Percentiles rank a stretch among this genome's conserved stretches.
Evolutionary conservation across 2,113 vertebrate species (phyloP).

Genomic region (Silurus glanis): DNA sequence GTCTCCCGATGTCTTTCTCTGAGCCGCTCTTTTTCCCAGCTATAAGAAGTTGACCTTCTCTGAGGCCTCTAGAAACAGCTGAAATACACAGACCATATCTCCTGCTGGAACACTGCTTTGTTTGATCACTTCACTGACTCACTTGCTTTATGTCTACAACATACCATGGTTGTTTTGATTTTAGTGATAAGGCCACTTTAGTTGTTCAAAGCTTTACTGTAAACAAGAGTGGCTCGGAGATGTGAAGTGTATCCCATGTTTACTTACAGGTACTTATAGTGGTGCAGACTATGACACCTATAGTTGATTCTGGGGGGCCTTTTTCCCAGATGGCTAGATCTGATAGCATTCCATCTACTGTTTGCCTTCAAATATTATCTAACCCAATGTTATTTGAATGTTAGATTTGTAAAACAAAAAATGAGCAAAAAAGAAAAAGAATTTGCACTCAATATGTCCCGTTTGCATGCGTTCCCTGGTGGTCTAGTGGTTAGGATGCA

Average conservation of each 20-base stretch:
- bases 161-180: conserved; percentile 17
- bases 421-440: neutral
- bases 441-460: neutral
- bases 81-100: conserved; percentile 17
- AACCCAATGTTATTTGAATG: neutral
- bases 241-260: neutral
- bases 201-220: neutral
- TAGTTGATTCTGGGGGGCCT: neutral
- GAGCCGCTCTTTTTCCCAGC: neutral
- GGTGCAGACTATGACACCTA: neutral
- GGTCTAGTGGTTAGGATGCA: too few relatives aligned
- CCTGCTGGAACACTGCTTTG: conserved; percentile 16
- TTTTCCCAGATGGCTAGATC: neutral
- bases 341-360: neutral
- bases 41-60: conserved; percentile 11
- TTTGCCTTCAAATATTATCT: neutral
- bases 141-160: conserved; percentile 22
- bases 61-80: conserved; percentile 1
- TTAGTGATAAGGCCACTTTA: neutral
- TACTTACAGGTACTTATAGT: conserved; percentile 13
- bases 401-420: neutral
- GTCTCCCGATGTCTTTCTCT: conserved; percentile 1
- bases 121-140: conserved; percentile 22
- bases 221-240: neutral
- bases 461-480: neutral